Conservation (phyloP, 2,797 vertebrate species). For the Sternarchorhynchus goeldii region DNA sequence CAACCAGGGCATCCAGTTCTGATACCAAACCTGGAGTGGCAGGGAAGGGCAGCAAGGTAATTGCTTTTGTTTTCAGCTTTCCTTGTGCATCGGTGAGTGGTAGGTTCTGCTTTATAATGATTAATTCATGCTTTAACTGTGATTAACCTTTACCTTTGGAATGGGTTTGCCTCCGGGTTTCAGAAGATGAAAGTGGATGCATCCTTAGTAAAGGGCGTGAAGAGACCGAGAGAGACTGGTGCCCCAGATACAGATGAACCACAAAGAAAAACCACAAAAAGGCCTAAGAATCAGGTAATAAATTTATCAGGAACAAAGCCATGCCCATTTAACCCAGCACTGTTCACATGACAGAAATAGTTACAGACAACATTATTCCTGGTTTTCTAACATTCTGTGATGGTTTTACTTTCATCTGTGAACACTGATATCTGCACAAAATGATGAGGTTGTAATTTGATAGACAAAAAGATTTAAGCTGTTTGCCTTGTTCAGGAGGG, state of each 20-base stretch:
- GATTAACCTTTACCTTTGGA: background rate
- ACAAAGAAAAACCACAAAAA: conserved; percentile 86
- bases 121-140: background rate
- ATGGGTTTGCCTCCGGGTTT: conserved; percentile 23
- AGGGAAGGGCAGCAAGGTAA: conserved; percentile 90
- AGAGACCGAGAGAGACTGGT: conserved; percentile 88
- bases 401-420: no score
- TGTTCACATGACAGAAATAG: background rate
- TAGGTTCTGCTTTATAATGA: background rate
- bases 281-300: conserved; percentile 91
- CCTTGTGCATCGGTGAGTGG: background rate
- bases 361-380: background rate
- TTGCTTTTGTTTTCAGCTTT: background rate
- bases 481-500: conserved; percentile 76
- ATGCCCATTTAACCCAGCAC: background rate
- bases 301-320: background rate
- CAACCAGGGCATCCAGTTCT: conserved; percentile 87
- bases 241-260: conserved; percentile 85
- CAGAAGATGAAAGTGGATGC: conserved; percentile 94
- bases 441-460: no score
- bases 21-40: conserved; percentile 88
- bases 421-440: background rate
- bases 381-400: background rate
- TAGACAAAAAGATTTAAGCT: background rate
- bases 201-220: conserved; percentile 87